Evolutionary conservation across 2,113 vertebrate genomes (phyloP), one percentile per base, ranked within the genome.

Genomic region (Turnix velox): DNA sequence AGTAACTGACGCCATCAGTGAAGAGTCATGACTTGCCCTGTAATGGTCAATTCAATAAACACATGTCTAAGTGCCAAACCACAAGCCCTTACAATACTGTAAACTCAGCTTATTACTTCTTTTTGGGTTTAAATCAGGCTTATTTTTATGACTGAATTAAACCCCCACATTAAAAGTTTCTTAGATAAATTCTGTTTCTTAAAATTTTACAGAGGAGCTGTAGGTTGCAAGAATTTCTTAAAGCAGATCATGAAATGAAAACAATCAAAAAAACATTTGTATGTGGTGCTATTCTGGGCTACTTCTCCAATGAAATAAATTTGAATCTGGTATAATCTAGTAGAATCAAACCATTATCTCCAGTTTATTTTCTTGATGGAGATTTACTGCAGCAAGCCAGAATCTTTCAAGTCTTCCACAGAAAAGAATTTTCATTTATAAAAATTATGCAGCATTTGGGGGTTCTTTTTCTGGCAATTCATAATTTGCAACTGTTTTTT

Each of bases 31-130:
- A 87, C 57, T 93, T 87, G 87, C 23, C 22, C 57, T 62, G 48
- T 87, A 90, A 96, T 27, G 90, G 94, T 95, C 92, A 96, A 78
- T 88, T 96, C 77, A 48, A 67, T 54, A 94, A 92, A 87, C 69
- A 90, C 37, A 75, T 52, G 59, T 54, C 35, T 85, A 45, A 94
- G 48, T 75, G 92, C 83, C 90, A 94, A 90, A 84, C 88, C 86
- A 86, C 88, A 90, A 84, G 49, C 37, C 52, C 37, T 79, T 65
- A 62, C 27, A 84, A 63, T 87, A 76, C 71, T 69, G 57, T 72
- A 95, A 81, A 87, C 68, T 84, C 75, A 86, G 65, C 81, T 88
- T 94, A 96, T 84, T 72, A 45, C 66, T 88, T 81, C 58, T 68
- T 94, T 93, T 92, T 0, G 15, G 42, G 45, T 61, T 90, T 88